Evolutionary conservation across 2,888 invertebrate genomes (phyloP).

Genomic region (Oligia strigilis): DNA sequence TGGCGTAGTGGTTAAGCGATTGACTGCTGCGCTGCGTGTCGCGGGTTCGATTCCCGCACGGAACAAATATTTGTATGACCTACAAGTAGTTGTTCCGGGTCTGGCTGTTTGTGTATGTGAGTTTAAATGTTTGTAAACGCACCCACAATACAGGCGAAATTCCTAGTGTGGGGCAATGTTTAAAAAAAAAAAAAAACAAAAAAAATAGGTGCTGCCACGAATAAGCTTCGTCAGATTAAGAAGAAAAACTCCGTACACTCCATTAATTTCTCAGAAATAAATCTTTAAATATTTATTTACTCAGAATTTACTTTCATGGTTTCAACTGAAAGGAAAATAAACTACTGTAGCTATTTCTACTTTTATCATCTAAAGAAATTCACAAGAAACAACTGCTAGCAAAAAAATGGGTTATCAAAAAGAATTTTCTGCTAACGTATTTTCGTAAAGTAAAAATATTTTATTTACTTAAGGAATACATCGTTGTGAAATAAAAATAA

Average conservation of each 20-base stretch:
- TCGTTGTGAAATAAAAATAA: slow-evolving; percentile 6
- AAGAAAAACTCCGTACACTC: background rate
- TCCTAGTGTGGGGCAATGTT: too few species aligned
- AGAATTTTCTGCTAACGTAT: background rate
- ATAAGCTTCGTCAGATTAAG: background rate
- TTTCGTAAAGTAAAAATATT: background rate
- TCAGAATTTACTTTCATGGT: slow-evolving; percentile 3
- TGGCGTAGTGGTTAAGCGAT: too few species aligned
- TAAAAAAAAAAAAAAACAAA: too few species aligned
- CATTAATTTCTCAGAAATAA: slow-evolving; percentile 6
- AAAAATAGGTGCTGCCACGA: background rate
- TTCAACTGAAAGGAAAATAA: slow-evolving; percentile 13
- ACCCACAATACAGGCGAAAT: too few species aligned
- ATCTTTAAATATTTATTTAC: slow-evolving; percentile 16
- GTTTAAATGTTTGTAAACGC: too few species aligned
- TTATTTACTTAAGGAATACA: background rate
- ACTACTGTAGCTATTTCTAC: background rate
- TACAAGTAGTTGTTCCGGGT: too few species aligned
- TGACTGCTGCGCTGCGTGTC: too few species aligned
- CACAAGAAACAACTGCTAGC: background rate
- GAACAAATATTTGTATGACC: too few species aligned
- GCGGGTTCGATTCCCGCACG: too few species aligned
- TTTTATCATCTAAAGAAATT: background rate
- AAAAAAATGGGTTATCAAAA: background rate
- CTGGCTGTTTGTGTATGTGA: too few species aligned